Percentiles rank a stretch among this genome's conserved stretches.
These are phyloP conservation scores for Lagopus leucura DNA, from an alignment of 2,113 vertebrate species.

Conservation along the genomic window DNA sequence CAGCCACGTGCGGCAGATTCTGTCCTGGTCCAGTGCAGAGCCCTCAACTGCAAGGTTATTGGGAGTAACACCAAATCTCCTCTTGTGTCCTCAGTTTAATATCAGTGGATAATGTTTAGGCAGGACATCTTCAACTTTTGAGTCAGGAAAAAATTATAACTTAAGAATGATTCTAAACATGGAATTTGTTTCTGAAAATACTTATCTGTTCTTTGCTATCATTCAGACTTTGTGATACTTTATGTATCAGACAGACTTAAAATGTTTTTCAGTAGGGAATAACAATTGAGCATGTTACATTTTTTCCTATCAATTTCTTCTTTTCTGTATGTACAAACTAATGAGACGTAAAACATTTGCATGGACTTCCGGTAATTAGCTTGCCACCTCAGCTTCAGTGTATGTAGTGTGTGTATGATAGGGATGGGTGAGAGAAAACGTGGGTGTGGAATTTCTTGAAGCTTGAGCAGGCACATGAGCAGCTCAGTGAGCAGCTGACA, in stretches of 20 bases:
- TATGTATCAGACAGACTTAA: neutral
- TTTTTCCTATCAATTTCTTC: neutral
- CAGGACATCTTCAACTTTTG: neutral
- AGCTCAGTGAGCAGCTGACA: neutral
- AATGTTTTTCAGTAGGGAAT: neutral
- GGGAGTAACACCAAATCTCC: neutral
- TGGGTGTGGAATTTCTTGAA: neutral
- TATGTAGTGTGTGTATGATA: neutral
- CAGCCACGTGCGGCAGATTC: neutral
- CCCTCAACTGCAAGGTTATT: neutral
- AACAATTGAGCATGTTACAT: neutral
- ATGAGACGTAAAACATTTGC: neutral
- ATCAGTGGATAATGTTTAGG: neutral
- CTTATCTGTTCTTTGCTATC: neutral
- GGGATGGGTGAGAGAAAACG: neutral
- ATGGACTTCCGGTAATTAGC: neutral
- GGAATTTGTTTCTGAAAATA: neutral
- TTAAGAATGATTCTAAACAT: neutral
- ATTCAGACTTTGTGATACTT: neutral
- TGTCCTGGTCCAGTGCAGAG: neutral
- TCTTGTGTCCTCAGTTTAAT: neutral
- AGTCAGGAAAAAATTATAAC: neutral
- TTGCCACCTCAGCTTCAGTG: no score
- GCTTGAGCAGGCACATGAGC: neutral
- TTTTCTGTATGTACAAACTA: neutral